These are phyloP conservation scores for Sus cebifrons DNA, from an alignment of 2,797 vertebrate species.

Conservation along the genomic window DNA sequence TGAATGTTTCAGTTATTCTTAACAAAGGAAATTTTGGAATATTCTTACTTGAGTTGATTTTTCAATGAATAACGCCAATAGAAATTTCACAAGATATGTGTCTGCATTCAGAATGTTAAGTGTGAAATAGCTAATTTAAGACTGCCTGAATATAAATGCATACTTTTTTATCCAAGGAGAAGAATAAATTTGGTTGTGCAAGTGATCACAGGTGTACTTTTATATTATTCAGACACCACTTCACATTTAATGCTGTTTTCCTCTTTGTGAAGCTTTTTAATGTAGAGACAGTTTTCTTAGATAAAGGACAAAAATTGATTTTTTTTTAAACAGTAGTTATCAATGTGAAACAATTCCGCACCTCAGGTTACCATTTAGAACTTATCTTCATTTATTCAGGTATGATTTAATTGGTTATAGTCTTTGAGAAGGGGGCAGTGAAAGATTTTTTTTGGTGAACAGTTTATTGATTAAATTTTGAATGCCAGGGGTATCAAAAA, in stretches of 20 bases:
- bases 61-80: slow-evolving; percentile 73
- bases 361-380: background rate
- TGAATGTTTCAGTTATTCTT: slow-evolving; percentile 69
- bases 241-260: slow-evolving; percentile 68
- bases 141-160: slow-evolving; percentile 79
- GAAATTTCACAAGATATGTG: slow-evolving; percentile 75
- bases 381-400: slow-evolving; percentile 73
- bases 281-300: slow-evolving; percentile 55
- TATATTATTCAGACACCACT: slow-evolving; percentile 73
- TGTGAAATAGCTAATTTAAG: slow-evolving; percentile 82
- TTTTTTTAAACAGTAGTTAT: slow-evolving; percentile 70
- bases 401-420: slow-evolving; percentile 66
- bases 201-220: slow-evolving; percentile 63
- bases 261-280: slow-evolving; percentile 63
- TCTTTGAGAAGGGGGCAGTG: slow-evolving; percentile 1
- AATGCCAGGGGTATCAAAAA: slow-evolving; percentile 58
- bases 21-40: slow-evolving; percentile 69
- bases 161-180: slow-evolving; percentile 72
- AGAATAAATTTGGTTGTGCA: slow-evolving; percentile 78
- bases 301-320: slow-evolving; percentile 67
- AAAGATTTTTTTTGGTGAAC: slow-evolving; percentile 67
- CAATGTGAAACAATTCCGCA: slow-evolving; percentile 63
- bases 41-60: slow-evolving; percentile 71
- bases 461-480: slow-evolving; percentile 69
- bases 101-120: slow-evolving; percentile 78